phyloP scores from a whole-genome alignment of 64 coral and sea anemone species.

The Platygyra sinensis region DNA sequence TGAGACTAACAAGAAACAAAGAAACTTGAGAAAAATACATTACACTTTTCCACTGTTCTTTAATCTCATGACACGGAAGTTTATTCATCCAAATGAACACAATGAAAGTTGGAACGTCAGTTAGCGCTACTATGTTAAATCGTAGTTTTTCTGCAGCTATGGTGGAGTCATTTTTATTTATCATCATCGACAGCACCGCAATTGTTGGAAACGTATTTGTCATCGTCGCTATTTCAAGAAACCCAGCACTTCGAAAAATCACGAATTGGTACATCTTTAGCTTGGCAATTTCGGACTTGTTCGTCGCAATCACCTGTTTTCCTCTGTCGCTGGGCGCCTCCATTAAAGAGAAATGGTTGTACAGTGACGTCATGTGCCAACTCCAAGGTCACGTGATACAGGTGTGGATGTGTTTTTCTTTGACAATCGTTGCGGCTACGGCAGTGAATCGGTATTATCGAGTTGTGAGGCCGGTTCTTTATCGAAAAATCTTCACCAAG shows the following conservation, averaged over 20 bases:
- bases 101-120: background rate
- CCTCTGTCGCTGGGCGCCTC: background rate
- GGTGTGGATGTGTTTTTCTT: conserved; percentile 11
- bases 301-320: conserved; percentile 15
- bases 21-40: too few relatives aligned
- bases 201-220: conserved; percentile 52
- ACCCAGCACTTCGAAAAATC: conserved; percentile 46
- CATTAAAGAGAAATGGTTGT: conserved; percentile 14
- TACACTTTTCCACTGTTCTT: too few relatives aligned
- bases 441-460: conserved; percentile 41
- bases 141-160: background rate
- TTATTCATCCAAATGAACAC: background rate
- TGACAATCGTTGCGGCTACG: conserved; percentile 8
- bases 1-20: too few relatives aligned
- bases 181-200: conserved; percentile 32
- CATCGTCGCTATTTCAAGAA: conserved; percentile 37
- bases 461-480: background rate
- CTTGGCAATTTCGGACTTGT: conserved; percentile 32
- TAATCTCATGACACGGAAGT: background rate
- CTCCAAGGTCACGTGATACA: conserved; percentile 39
- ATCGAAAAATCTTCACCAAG: conserved; percentile 26
- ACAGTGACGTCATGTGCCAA: conserved; percentile 24
- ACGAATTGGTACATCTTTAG: conserved; percentile 53
- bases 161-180: conserved; percentile 24
- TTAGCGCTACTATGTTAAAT: background rate